Evolutionary conservation across 2,113 vertebrate genomes (phyloP), one percentile per base, ranked within the genome.

Genomic region (Capreolus pygargus): DNA sequence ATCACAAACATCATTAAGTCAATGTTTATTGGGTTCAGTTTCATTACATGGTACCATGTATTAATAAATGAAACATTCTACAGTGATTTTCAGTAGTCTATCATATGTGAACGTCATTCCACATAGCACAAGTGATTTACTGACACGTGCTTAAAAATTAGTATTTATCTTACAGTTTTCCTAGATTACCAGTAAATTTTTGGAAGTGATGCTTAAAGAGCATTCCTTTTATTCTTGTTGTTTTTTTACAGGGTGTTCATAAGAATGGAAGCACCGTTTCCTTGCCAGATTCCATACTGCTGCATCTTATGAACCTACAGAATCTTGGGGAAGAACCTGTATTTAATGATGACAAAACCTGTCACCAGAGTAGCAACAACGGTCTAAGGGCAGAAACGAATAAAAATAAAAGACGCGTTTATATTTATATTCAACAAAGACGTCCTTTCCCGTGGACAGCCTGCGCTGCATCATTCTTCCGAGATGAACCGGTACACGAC

Each of bases 401-500:
- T 57, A 36, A 84, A 94, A 79, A 91, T 60, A 45, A 92, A 94
- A 86, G 86, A 57, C 79, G 50, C 6, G 0, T 52, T 96, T 78
- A 82, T 36, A 43, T 94, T 55, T 43, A 50, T 86, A 88, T 76
- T 58, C 70, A 70, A 89, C 87, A 90, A 76, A 87, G 94, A 97
- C 64, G 85, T 43, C 15, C 47, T 21, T 95, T 36, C 55, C 61
- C 23, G 25, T 92, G 92, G 28, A 15, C 16, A 52, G 52, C 19
- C 91, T 91, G 67, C 33, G 27, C 89, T 87, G 1, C 88, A 1
- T 1, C 3, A 6, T 57, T 97, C 61, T 98, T 98, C n/a, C 90
- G 98, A 94, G 98, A 99, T 99, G 99, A 99, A 99, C 97, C 99
- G 99, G 60, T 99, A 99, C 86, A 99, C 99, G 19, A 99, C 99